These are phyloP conservation scores for Xiphorhynchus erythropygius DNA, from an alignment of 2,797 vertebrate genomes.

Conservation along the genomic window DNA sequence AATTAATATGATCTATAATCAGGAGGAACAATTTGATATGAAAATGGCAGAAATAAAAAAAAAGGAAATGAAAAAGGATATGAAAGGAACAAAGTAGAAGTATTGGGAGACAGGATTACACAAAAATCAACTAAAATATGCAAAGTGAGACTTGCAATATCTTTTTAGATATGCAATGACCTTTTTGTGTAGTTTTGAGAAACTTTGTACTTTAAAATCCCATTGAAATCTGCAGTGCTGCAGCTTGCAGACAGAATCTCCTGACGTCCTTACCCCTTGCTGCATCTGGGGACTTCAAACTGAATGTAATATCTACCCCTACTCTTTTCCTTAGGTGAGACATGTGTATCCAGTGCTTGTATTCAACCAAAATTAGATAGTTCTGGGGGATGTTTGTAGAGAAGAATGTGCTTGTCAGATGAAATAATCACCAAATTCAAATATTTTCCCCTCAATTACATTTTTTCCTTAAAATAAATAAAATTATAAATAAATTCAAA, in stretches of 20 bases:
- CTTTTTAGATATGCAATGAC: neutral
- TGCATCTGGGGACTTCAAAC: neutral
- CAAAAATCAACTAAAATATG: neutral
- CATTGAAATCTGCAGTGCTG: neutral
- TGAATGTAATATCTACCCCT: neutral
- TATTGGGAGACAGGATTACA: neutral
- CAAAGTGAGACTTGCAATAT: neutral
- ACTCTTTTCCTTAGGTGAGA: neutral
- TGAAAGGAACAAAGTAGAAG: constrained; percentile 61
- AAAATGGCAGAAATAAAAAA: neutral
- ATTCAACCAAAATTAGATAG: neutral
- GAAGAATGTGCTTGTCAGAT: neutral
- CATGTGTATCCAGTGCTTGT: fast-evolving
- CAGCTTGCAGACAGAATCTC: neutral
- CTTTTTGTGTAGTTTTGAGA: neutral
- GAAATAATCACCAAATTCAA: neutral
- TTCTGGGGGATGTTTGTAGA: neutral
- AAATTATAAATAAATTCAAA: neutral
- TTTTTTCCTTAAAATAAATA: neutral
- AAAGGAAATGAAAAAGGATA: constrained; percentile 59
- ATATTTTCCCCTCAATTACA: neutral
- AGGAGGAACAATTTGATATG: neutral
- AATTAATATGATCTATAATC: neutral
- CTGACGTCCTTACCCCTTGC: neutral
- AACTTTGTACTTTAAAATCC: neutral